Evolutionary conservation across 2,797 vertebrate genomes (phyloP), one percentile per base, ranked within the genome.

Genomic region (Okamejei kenojei): DNA sequence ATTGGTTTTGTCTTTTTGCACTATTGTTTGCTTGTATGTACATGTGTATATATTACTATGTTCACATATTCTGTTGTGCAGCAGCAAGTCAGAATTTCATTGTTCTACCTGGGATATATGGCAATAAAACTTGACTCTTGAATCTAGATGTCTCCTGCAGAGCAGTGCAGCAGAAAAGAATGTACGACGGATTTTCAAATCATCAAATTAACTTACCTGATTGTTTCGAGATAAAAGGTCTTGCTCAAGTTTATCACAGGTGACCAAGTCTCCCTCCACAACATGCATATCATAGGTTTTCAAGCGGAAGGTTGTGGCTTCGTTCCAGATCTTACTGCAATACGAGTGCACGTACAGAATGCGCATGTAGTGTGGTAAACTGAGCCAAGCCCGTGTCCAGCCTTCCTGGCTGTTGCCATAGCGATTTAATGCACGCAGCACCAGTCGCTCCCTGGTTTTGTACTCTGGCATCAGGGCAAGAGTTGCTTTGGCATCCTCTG

Each of bases 301-400:
- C 94, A 99, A 94, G 91, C 99, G 96, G 61, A 97, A 97, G 0
- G 97, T 97, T 0, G 95, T 96, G 0, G 98, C 98, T 93, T 98
- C 97, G 10, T 99, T 99, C 98, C 99, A 99, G 94, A 99, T 95
- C 94, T 97, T 98, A 96, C 99, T 99, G 93, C 98, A 99, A 94
- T 99, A 99, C 23, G 99, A 98, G 11, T 99, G 98, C 54, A 97
- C 93, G 77, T 99, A 99, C 95, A 99, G 98, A 94, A 98, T 95
- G 84, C 98, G 97, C 96, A 97, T 97, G 95, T 97, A 96, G 94
- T 99, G 98, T n/a, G 98, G 99, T 81, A 99, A 96, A 93, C 96
- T 98, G 94, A 99, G 97, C 98, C 98, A 99, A 0, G 97, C 98
- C 81, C 96, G 97, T 68, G 95, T 93, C 93, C 97, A 98, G 0